Conservation (phyloP, 2,888 invertebrate genomes). For the Xanthorhoe spadicearia region DNA sequence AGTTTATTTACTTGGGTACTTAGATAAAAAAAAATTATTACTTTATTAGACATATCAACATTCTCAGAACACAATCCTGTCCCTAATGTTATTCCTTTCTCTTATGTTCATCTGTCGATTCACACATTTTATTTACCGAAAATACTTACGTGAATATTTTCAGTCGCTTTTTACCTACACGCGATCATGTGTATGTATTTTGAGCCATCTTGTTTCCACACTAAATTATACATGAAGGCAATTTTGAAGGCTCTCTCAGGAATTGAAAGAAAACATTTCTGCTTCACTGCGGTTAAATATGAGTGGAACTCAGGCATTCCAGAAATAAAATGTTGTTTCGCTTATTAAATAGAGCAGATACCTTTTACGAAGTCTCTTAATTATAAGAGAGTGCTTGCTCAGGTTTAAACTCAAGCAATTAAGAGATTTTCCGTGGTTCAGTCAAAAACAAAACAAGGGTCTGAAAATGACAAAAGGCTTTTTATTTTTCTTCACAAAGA, state of each 20-base stretch:
- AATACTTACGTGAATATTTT: conserved; percentile 17
- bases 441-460: conserved; percentile 36
- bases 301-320: conserved; percentile 12
- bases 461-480: conserved; percentile 42
- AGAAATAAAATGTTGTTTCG: conserved; percentile 10
- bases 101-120: conserved; percentile 21
- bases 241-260: conserved; percentile 46
- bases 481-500: conserved; percentile 34
- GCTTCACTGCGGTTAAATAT: conserved; percentile 27
- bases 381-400: conserved; percentile 14
- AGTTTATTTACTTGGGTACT: too few species aligned
- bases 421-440: conserved; percentile 37
- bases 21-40: too few species aligned
- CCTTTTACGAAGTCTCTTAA: background rate
- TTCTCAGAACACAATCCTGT: background rate
- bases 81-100: conserved; percentile 10
- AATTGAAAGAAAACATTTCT: conserved; percentile 52
- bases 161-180: background rate
- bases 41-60: too few species aligned
- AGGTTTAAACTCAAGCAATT: conserved; percentile 22
- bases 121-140: conserved; percentile 12
- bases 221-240: conserved; percentile 52
- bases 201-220: conserved; percentile 38
- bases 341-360: background rate
- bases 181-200: conserved; percentile 22